Evolutionary conservation across 2,888 invertebrate species (phyloP).

Genomic region (Nyleta sp.): DNA sequence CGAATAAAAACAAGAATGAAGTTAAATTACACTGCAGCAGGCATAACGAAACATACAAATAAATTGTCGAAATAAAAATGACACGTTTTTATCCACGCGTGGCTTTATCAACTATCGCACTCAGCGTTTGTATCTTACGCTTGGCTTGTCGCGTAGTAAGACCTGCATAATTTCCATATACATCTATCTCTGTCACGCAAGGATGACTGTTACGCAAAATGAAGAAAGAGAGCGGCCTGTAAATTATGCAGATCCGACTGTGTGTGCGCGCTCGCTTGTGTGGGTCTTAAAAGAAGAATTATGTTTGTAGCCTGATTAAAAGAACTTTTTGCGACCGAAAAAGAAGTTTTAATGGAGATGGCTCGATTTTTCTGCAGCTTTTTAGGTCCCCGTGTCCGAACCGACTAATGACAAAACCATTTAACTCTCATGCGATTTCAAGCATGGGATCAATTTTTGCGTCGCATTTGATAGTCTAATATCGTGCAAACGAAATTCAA

Average conservation of each 20-base stretch:
- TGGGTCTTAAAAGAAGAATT: conserved; percentile 25
- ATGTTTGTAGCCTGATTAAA: conserved; percentile 24
- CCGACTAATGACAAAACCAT: conserved; percentile 8
- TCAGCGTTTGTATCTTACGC: conserved; percentile 25
- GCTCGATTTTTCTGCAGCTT: conserved; percentile 12
- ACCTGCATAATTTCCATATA: conserved; percentile 8
- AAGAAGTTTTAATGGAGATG: conserved; percentile 11
- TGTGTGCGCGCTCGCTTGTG: conserved; percentile 5
- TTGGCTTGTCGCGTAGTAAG: conserved; percentile 17
- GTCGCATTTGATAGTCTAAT: neutral
- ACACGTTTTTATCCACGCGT: neutral
- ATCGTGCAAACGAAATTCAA: neutral
- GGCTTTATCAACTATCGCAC: conserved; percentile 25
- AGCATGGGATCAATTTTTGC: neutral
- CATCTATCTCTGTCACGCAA: conserved; percentile 22
- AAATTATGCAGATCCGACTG: conserved; percentile 31
- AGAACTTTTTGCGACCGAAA: conserved; percentile 14
- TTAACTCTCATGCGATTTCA: neutral
- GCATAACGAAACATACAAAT: conserved; percentile 5
- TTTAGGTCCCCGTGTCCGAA: conserved; percentile 1
- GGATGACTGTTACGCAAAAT: conserved; percentile 9
- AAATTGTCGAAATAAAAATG: conserved; percentile 7
- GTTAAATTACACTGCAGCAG: neutral
- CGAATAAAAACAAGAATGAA: neutral
- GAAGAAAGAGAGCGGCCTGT: conserved; percentile 10